Percentiles rank a stretch among this genome's conserved stretches.
Conservation (phyloP, 2,888 invertebrate species). For the Protula sp. region DNA sequence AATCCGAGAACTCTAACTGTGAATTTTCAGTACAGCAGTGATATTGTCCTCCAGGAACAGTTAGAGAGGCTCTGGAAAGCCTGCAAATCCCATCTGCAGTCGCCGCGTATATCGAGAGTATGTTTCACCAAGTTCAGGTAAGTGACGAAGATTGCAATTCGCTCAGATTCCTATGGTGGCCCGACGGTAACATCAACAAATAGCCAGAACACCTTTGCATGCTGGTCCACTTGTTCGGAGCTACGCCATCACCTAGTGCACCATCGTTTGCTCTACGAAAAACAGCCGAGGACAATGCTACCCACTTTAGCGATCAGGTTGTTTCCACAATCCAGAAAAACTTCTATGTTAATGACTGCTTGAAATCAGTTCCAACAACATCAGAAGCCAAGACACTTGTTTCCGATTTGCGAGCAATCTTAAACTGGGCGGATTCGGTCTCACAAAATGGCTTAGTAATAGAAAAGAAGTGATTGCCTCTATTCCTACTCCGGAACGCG, state of each 20-base stretch:
- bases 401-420: not conserved
- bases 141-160: not conserved
- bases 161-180: too few relatives aligned
- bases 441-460: not conserved
- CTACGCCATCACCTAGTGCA: not conserved
- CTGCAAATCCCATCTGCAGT: too few relatives aligned
- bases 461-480: too few relatives aligned
- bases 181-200: not conserved
- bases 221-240: not conserved
- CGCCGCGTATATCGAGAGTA: not conserved
- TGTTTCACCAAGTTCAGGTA: slow-evolving; percentile 5
- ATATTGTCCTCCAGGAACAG: too few relatives aligned
- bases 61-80: too few relatives aligned
- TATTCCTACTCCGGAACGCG: too few relatives aligned
- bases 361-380: not conserved
- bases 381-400: not conserved
- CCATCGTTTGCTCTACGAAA: not conserved
- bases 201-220: not conserved
- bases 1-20: too few relatives aligned
- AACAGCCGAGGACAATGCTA: too few relatives aligned
- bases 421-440: not conserved
- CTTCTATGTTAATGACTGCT: slow-evolving; percentile 1
- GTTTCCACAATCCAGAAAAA: not conserved
- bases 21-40: too few relatives aligned
- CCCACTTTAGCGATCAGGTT: too few relatives aligned